Percentiles rank a stretch among this genome's conserved stretches.
phyloP scores from a whole-genome alignment of 1,140 invertebrate genomes.

The Frieseomelitta varia region DNA sequence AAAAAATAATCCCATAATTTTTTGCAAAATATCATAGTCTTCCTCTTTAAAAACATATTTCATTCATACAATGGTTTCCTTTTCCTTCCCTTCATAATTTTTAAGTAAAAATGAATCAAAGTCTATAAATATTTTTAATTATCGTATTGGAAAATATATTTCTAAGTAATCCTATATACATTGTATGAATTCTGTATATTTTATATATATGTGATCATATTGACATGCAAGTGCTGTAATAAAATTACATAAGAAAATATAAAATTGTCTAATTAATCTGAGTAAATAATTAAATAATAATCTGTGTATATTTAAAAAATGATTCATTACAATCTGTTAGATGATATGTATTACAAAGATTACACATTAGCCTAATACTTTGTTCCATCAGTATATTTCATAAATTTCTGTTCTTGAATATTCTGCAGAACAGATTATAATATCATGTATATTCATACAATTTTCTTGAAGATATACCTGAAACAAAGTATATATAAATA shows the following conservation, averaged over 20 bases:
- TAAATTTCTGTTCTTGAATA: background rate
- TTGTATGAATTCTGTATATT: constrained; percentile 43
- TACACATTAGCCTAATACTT: background rate
- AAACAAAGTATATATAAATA: constrained; percentile 8
- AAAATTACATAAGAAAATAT: background rate
- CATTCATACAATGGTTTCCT: constrained; percentile 29
- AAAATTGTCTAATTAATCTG: background rate
- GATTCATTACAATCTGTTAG: constrained; percentile 34
- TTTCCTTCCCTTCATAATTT: background rate
- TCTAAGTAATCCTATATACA: background rate
- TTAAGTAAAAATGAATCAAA: background rate
- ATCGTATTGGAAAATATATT: constrained; percentile 12
- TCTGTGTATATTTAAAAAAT: constrained; percentile 3
- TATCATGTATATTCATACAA: too few species aligned
- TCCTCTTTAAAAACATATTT: constrained; percentile 16
- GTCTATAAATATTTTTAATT: constrained; percentile 31
- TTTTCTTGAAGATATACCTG: background rate
- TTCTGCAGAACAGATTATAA: constrained; percentile 6
- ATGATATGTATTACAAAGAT: background rate
- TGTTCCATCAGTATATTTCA: constrained; percentile 12
- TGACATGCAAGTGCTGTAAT: background rate
- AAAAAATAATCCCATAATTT: background rate
- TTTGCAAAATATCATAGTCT: constrained; percentile 3
- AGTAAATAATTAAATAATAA: constrained; percentile 15
- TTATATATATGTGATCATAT: constrained; percentile 5